Evolutionary conservation across 1,140 invertebrate species (phyloP).

Genomic region (Cotesia glomerata): DNA sequence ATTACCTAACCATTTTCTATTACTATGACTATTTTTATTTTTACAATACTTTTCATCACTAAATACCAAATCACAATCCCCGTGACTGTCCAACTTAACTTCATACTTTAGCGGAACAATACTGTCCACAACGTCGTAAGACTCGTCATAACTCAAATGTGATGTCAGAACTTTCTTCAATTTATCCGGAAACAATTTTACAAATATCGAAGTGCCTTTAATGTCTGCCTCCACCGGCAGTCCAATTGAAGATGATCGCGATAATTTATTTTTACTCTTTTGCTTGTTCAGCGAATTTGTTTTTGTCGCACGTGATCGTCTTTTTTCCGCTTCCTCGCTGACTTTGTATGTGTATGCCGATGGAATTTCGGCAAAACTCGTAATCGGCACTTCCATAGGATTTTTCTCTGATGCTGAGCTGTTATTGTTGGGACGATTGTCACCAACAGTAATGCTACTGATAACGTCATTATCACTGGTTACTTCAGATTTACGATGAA

Average conservation of each 20-base stretch:
- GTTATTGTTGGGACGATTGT: too few species aligned
- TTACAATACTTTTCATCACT: constrained; percentile 3
- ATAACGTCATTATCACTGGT: constrained; percentile 35
- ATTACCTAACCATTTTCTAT: neutral
- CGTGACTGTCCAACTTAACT: neutral
- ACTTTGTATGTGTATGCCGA: constrained; percentile 2
- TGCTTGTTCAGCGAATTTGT: constrained; percentile 12
- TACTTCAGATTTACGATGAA: constrained; percentile 45
- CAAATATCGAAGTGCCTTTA: constrained; percentile 19
- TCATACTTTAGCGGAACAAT: constrained; percentile 30
- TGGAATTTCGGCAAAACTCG: constrained; percentile 24
- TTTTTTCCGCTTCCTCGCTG: too few species aligned
- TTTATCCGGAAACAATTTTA: constrained; percentile 20
- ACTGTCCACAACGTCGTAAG: constrained; percentile 15
- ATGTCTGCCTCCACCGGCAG: constrained; percentile 15
- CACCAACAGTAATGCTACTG: too few species aligned
- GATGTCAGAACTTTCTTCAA: constrained; percentile 12
- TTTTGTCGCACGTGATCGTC: neutral
- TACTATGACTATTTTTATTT: neutral
- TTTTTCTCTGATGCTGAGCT: constrained; percentile 7
- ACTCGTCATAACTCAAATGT: neutral
- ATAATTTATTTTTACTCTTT: constrained; percentile 10
- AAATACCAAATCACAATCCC: neutral
- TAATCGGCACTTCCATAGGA: constrained; percentile 10
- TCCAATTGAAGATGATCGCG: constrained; percentile 20